Evolutionary conservation across 1,140 invertebrate species (phyloP), one percentile per base, ranked within the genome.

Genomic region (Drosophila bocqueti): DNA sequence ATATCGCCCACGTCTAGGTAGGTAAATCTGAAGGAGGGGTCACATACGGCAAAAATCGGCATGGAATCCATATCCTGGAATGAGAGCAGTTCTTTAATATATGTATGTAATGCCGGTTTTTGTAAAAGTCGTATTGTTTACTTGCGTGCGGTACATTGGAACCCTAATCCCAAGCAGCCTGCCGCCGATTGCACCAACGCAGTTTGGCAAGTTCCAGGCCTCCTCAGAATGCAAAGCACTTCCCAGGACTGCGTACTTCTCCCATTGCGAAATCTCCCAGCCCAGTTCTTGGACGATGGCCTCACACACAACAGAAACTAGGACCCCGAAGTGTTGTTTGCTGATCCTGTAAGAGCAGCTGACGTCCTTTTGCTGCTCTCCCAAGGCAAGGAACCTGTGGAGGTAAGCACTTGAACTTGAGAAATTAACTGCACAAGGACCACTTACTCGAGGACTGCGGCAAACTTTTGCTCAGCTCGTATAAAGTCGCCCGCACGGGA

Each of bases 181-280:
- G 34, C 54, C 54, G 9, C 54, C 54, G 21, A 55, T 55, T 40
- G 54, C 54, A 24, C 54, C 54, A 11, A 40, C 34, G 15, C 54
- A 55, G 15, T 55, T 55, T 6, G 54, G 34, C 21, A 55, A 24
- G 18, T 55, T 40, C 18, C 54, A 55, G 34, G 15, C 4, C 21
- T 40, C 40, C 36, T 38, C 15, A 40, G 1, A 55, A 9, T 55
- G 21, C 2, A 16, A 36, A 11, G 34, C 21, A 38, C 21, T 55
- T 24, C 15, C 36, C 15, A 55, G 36, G 15, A 55, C 34, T 5
- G 34, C 4, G 21, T 55, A 55, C 3, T 55, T 40, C 15, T 55
- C 54, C 54, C 54, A 55, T 55, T 15, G 34, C 9, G 54, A 21
- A 26, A 55, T 55, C 54, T 55, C 54, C 54, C 54, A 55, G 21